A percentile compares a stretch with the other conserved stretches of the same genome.
Evolutionary conservation across 2,113 vertebrate species (phyloP).

Genomic region (Setophaga kirtlandii): DNA sequence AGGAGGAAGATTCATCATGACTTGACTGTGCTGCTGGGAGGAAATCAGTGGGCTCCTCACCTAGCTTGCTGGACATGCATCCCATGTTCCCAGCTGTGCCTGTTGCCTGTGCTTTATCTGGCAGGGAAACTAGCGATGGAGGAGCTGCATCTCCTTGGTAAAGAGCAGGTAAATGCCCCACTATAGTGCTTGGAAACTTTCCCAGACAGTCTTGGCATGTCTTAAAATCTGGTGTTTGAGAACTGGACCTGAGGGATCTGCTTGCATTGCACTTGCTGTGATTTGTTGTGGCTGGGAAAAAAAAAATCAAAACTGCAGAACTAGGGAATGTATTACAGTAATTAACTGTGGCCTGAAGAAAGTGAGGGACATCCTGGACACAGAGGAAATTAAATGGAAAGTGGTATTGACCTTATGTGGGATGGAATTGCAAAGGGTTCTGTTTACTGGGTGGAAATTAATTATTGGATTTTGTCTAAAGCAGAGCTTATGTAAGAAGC

Average conservation of each 20-base stretch:
- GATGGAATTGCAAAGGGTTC: constrained; percentile 24
- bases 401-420: constrained; percentile 26
- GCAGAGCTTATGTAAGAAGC: background rate
- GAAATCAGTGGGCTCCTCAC: background rate
- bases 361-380: background rate
- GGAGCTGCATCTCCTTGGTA: background rate
- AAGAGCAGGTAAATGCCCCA: background rate
- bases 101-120: background rate
- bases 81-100: background rate
- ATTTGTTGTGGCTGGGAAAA: background rate
- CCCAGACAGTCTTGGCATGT: background rate
- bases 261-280: background rate
- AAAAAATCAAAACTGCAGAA: background rate
- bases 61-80: background rate
- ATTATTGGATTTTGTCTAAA: constrained; percentile 62
- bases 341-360: constrained; percentile 8
- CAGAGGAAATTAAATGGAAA: constrained; percentile 34
- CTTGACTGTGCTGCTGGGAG: background rate
- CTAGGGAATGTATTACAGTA: constrained; percentile 11
- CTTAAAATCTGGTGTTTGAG: background rate
- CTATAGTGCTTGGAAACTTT: background rate
- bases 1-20: accelerated
- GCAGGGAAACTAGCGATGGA: background rate
- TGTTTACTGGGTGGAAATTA: constrained; percentile 37
- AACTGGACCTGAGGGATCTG: background rate